Base-by-base conservation (phyloP, 1,140 invertebrate genomes). In the Yoshiicerus persimilis region DNA sequence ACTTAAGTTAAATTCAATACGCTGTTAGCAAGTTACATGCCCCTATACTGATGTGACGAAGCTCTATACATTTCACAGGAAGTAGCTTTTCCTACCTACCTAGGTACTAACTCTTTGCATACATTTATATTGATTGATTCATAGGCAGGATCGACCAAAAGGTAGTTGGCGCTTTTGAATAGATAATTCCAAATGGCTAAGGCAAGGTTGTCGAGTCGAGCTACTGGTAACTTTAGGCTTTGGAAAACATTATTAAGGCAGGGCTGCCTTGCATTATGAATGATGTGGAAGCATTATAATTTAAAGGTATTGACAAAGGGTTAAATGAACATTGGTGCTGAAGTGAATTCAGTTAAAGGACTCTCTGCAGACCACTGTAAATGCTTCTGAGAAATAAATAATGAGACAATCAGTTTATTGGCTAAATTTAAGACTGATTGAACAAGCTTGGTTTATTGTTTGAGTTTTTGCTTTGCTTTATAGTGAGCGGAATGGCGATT, bases 101-200 rank as follows among this genome's bases (percentile, higher is more conserved):
- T 27, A 32, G 80, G 38, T 64, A n/a, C 64, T 87, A 41, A 83
- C 23, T 88, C 64, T 88, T 88, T 32, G 84, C 32, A 32, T 56
- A 84, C 36, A 30, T 64, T 87, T 41, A 64, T 84, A 88, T 88
- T 89, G 86, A 89, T 89, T 89, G 86, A 88, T 88, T 88, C 66
- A 86, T 88, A 36, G 66, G 10, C 30, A 56, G 88, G 85, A 77
- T 88, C 86, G 86, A 85, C 56, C 66, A 41, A 85, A 77, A 86
- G 41, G 87, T 13, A n/a, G 84, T 83, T 38, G 64, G 84, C 38
- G 88, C 75, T 64, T 84, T 80, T 89, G 87, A 88, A 90, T 90
- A 88, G 87, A 88, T 90, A 90, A 90, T 87, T 86, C 70, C 25
- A 75, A 41, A 32, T 77, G 36, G 30, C 62, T 27, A 30, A 56